Evolutionary conservation across 2,888 invertebrate species (phyloP), one percentile per base, ranked within the genome.

Genomic region (Zygothrica quintamaculata): DNA sequence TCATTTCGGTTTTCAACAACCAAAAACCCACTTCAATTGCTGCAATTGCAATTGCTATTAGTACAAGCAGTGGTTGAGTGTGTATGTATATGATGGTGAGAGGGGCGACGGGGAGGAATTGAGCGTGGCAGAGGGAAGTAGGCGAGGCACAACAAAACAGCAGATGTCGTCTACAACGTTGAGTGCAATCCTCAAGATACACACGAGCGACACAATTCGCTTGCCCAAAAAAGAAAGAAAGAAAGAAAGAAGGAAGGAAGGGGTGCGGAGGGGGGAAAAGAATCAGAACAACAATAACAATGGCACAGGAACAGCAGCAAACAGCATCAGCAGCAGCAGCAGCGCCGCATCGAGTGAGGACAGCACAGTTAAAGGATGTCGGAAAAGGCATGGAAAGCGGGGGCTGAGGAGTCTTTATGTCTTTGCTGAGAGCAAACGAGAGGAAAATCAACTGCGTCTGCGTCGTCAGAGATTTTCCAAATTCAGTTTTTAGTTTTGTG

Each of bases 131-230:
- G 16, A 18, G 1, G 8, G 42, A 8, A 31, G 33, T 0, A 12
- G 16, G n/a, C n/a, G n/a, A 6, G 34, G 39, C 6, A 29, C 25
- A 22, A 29, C 29, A 29, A 29, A 29, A 9, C 29, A 29, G 29
- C 29, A 29, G 29, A 29, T 9, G 29, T 29, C n/a, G 29, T 29
- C n/a, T 48, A 3, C n/a, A 4, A 34, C 34, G 9, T 34, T 11
- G 36, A 47, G 52, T 65, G 65, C 52, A 61, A 65, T 65, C 51
- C 52, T 42, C 52, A 72, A 71, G 76, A 80, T 80, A 88, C 76
- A 82, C 60, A 85, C 79, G 47, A 73, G 65, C 76, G 78, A 77
- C 79, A 87, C 80, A 85, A 64, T 77, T 81, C 66, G 60, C 60
- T 50, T 75, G 74, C 70, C 75, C 67, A 70, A 77, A 80, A 67